Percentiles rank a stretch among this genome's conserved stretches.
phyloP scores from a whole-genome alignment of 2,797 vertebrate species.

The Acrocephalus scirpaceus region DNA sequence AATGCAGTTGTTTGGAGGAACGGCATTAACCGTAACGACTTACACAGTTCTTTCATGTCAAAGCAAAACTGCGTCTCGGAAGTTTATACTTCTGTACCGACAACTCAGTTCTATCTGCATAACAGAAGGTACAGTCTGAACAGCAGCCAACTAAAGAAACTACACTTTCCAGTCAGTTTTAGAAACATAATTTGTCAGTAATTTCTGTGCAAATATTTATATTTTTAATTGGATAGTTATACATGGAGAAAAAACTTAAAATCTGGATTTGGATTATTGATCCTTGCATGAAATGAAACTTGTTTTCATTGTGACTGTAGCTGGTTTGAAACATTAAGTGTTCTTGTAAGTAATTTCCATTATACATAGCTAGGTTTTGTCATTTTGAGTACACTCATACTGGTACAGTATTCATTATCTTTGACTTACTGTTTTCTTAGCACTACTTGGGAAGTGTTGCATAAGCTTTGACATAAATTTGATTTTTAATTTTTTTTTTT shows the following conservation, averaged over 20 bases:
- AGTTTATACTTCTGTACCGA: background rate
- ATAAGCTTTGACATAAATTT: background rate
- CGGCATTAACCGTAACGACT: background rate
- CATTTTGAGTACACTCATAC: background rate
- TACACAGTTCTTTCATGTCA: background rate
- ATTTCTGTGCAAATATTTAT: background rate
- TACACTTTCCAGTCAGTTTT: background rate
- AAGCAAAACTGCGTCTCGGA: background rate
- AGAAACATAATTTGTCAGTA: background rate
- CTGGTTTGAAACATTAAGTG: background rate
- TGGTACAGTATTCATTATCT: background rate
- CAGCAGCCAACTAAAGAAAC: background rate
- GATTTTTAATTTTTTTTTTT: background rate
- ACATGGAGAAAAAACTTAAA: background rate
- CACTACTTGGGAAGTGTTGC: background rate
- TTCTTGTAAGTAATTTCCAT: background rate
- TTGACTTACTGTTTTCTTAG: background rate
- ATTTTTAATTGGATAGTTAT: background rate
- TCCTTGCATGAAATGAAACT: background rate
- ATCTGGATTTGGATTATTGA: background rate
- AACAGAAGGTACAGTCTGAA: background rate
- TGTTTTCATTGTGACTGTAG: background rate
- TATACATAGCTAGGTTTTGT: background rate
- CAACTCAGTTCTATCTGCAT: background rate
- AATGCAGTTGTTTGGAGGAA: background rate